Conservation (phyloP, 1,140 invertebrate species). For the Ips typographus region DNA sequence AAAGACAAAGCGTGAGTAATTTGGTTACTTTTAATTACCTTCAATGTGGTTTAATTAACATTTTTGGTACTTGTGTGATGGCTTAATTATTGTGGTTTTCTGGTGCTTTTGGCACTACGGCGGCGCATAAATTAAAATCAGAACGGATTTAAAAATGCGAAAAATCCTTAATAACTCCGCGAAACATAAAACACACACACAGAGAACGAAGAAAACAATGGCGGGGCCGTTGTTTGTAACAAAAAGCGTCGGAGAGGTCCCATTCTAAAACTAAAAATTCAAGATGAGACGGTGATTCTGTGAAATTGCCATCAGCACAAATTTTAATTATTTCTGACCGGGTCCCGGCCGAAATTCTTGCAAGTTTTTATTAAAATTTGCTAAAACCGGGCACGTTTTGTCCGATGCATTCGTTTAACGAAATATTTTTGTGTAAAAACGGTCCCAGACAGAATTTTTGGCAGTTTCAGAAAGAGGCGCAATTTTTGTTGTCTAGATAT, state of each 20-base stretch:
- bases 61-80: too few relatives aligned
- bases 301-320: slow-evolving; percentile 36
- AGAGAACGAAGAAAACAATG: slow-evolving; percentile 7
- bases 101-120: too few relatives aligned
- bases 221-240: slow-evolving; percentile 2
- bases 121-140: not conserved
- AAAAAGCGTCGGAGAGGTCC: slow-evolving; percentile 15
- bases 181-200: slow-evolving; percentile 29
- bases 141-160: slow-evolving; percentile 26
- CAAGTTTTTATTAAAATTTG: slow-evolving; percentile 45
- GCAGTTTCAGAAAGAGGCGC: slow-evolving; percentile 38
- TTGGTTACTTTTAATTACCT: too few relatives aligned
- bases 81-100: too few relatives aligned
- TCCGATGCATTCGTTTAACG: slow-evolving; percentile 42
- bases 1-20: too few relatives aligned
- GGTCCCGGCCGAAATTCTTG: slow-evolving; percentile 39
- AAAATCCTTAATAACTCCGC: slow-evolving; percentile 30
- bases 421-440: slow-evolving; percentile 47
- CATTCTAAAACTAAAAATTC: slow-evolving; percentile 30
- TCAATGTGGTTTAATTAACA: too few relatives aligned
- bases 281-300: slow-evolving; percentile 34
- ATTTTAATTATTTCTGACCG: slow-evolving; percentile 40
- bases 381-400: slow-evolving; percentile 42
- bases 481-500: slow-evolving; percentile 34
- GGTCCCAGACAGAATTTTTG: slow-evolving; percentile 45